These are phyloP conservation scores for Leptinotarsa defecta DNA, from an alignment of 1,140 invertebrate species.

Conservation along the genomic window DNA sequence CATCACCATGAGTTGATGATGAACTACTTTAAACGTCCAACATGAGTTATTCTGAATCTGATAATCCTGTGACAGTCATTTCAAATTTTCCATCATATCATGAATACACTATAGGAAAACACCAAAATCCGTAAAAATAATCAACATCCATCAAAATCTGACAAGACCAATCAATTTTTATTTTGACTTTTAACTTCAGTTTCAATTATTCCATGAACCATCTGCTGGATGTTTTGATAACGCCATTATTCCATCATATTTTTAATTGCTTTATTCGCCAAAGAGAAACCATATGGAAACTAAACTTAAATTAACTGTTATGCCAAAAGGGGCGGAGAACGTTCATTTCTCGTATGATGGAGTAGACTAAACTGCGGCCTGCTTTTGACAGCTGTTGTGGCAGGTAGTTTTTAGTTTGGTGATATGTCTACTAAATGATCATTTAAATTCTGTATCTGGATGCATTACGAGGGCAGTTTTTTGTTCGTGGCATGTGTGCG, in stretches of 20 bases:
- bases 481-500: neutral
- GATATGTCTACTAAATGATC: neutral
- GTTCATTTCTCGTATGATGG: constrained; percentile 3
- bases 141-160: no score
- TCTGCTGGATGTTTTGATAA: neutral
- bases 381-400: constrained; percentile 7
- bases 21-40: no score
- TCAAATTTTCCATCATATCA: no score
- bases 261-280: constrained; percentile 8
- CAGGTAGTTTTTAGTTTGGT: neutral
- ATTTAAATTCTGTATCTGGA: neutral
- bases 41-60: no score
- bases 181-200: neutral
- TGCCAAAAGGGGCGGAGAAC: constrained; percentile 1
- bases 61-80: no score
- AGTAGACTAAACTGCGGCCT: constrained; percentile 2
- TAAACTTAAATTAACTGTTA: constrained; percentile 9
- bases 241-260: neutral
- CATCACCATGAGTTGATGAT: no score
- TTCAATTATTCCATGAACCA: neutral
- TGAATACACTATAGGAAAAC: no score
- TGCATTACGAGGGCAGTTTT: neutral
- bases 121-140: no score
- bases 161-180: neutral
- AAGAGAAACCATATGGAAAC: constrained; percentile 3